These are phyloP conservation scores for Phyllopteryx taeniolatus DNA, from an alignment of 2,113 vertebrate species.

Conservation along the genomic window DNA sequence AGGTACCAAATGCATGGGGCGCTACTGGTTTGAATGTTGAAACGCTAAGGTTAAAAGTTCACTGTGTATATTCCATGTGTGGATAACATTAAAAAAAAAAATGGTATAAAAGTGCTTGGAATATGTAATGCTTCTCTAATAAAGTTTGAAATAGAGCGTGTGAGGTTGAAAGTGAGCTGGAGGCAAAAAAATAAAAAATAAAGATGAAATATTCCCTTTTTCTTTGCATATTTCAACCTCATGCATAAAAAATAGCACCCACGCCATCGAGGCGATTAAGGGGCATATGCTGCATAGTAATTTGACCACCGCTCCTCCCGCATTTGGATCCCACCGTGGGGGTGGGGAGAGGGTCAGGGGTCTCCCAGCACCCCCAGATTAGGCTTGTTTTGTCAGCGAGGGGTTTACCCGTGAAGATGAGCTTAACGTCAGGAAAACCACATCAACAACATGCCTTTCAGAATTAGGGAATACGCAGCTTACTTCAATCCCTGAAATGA, in stretches of 20 bases:
- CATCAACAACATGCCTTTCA: constrained; percentile 20
- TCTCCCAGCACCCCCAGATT: constrained; percentile 41
- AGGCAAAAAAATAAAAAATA: constrained; percentile 2
- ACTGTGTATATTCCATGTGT: constrained; percentile 10
- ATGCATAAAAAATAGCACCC: constrained; percentile 32
- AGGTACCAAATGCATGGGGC: no score
- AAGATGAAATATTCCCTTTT: constrained; percentile 6
- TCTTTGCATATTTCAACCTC: constrained; percentile 35
- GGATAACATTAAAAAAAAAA: constrained; percentile 31
- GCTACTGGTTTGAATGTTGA: neutral
- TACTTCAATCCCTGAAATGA: constrained; percentile 21
- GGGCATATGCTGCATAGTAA: constrained; percentile 46
- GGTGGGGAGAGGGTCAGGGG: constrained; percentile 8
- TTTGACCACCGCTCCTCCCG: constrained; percentile 31
- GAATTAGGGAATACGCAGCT: constrained; percentile 11
- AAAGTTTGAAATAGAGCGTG: neutral
- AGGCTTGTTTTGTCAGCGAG: constrained; percentile 51
- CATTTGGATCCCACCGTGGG: constrained; percentile 15
- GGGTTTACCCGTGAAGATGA: constrained; percentile 28
- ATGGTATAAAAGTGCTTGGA: constrained; percentile 17
- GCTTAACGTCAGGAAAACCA: constrained; percentile 44
- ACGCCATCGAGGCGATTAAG: constrained; percentile 21
- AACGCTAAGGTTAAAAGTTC: constrained; percentile 42
- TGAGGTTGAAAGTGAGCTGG: constrained; percentile 6
- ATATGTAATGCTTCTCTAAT: constrained; percentile 5